Percentiles rank a stretch among this genome's conserved stretches.
phyloP scores from a whole-genome alignment of 2,888 invertebrate species.

The Drosophila conformis region DNA sequence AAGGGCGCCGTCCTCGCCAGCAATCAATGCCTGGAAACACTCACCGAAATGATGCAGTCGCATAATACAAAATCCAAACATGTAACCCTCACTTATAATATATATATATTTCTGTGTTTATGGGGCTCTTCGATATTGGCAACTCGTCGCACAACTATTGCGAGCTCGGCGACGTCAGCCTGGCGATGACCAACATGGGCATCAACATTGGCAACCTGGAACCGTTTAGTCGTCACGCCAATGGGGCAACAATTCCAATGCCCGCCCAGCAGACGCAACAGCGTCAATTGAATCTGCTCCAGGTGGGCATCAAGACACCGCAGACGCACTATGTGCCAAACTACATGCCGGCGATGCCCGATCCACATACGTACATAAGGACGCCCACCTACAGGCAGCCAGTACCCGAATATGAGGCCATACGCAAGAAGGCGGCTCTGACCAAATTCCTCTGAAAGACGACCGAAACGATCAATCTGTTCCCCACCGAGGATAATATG shows the following conservation, averaged over 20 bases:
- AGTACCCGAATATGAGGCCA: conserved; percentile 97
- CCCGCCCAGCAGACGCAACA: conserved; percentile 91
- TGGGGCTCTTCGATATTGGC: conserved; percentile 93
- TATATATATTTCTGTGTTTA: conserved; percentile 6
- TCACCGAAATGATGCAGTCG: conserved; percentile 95
- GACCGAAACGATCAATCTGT: conserved; percentile 95
- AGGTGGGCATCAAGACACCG: conserved; percentile 94
- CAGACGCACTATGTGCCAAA: conserved; percentile 95
- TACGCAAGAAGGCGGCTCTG: conserved; percentile 97
- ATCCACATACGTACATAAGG: conserved; percentile 98
- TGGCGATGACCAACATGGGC: conserved; percentile 95
- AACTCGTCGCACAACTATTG: conserved; percentile 92
- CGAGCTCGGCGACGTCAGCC: conserved; percentile 95
- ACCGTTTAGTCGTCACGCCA: conserved; percentile 90
- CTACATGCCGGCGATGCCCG: conserved; percentile 96
- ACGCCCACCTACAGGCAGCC: conserved; percentile 98
- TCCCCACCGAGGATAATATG: conserved; percentile 94
- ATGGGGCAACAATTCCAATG: conserved; percentile 89
- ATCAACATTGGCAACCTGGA: conserved; percentile 90
- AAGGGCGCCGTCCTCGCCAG: conserved; percentile 92
- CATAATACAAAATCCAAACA: conserved; percentile 86
- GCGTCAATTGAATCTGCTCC: conserved; percentile 92
- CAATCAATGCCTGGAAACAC: conserved; percentile 92
- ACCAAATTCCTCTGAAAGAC: conserved; percentile 98
- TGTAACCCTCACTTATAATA: neutral